Conservation (phyloP, 2,797 vertebrate genomes). For the Pangasius larnaudii region DNA sequence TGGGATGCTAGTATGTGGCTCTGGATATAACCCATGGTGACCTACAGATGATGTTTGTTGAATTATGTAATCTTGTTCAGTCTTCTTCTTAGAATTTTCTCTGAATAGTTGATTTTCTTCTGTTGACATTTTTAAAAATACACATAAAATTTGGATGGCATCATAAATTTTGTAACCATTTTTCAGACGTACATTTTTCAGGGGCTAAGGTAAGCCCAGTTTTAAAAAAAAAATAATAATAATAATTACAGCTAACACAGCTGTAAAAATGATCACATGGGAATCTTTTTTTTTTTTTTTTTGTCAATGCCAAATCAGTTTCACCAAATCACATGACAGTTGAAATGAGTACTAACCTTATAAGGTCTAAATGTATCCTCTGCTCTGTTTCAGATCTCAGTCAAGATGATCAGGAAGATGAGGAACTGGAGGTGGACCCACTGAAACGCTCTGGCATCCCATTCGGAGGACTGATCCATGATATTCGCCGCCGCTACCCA, state of each 20-base stretch:
- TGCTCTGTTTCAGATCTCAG: constrained; percentile 67
- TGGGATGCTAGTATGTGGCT: not conserved
- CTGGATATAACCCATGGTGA: not conserved
- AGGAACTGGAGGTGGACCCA: constrained; percentile 87
- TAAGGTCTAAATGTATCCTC: not conserved
- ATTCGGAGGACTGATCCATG: constrained; percentile 93
- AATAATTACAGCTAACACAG: not conserved
- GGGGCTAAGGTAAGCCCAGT: not conserved
- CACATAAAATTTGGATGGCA: not conserved
- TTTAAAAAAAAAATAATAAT: too few species aligned
- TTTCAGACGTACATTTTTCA: not conserved
- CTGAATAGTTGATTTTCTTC: not conserved
- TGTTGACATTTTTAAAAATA: not conserved
- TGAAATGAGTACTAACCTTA: constrained; percentile 5
- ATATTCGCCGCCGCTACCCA: constrained; percentile 91
- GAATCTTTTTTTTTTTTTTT: not conserved
- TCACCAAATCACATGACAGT: not conserved
- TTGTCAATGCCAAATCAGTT: not conserved
- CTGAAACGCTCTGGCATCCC: constrained; percentile 88
- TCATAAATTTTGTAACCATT: not conserved
- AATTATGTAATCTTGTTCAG: not conserved
- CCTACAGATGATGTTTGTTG: not conserved
- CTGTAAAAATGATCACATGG: not conserved
- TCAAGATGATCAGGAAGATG: constrained; percentile 81
- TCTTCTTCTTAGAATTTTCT: not conserved